A percentile compares a stretch with the other conserved stretches of the same genome.
Conservation (phyloP, 2,797 vertebrate genomes). For the Falco rusticolus region DNA sequence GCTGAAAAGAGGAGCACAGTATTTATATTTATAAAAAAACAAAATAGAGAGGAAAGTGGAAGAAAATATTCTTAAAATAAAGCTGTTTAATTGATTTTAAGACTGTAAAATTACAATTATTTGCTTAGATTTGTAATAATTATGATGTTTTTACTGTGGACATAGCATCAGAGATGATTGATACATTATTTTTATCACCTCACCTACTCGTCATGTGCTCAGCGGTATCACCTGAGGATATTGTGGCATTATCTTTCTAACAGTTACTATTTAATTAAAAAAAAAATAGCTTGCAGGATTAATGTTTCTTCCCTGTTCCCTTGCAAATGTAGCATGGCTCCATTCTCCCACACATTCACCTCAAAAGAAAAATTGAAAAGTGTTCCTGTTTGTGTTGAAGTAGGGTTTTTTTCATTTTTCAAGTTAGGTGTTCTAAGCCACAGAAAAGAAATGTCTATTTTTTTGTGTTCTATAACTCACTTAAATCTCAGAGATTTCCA, state of each 20-base stretch:
- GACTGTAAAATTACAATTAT: neutral
- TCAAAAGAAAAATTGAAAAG: neutral
- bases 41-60: neutral
- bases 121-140: neutral
- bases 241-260: neutral
- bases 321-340: neutral
- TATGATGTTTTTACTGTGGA: neutral
- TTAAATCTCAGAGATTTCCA: neutral
- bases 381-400: neutral
- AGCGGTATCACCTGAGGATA: neutral
- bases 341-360: neutral
- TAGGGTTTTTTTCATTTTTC: neutral
- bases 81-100: neutral
- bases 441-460: neutral
- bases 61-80: neutral
- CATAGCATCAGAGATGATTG: neutral
- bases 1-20: neutral
- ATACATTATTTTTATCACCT: neutral
- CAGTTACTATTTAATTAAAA: neutral
- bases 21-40: neutral
- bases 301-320: neutral
- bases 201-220: neutral
- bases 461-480: neutral
- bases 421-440: neutral
- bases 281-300: neutral